Percentiles rank a stretch among this genome's conserved stretches.
phyloP scores from a whole-genome alignment of 2,797 vertebrate genomes.

The Syngnathus rostellatus region DNA sequence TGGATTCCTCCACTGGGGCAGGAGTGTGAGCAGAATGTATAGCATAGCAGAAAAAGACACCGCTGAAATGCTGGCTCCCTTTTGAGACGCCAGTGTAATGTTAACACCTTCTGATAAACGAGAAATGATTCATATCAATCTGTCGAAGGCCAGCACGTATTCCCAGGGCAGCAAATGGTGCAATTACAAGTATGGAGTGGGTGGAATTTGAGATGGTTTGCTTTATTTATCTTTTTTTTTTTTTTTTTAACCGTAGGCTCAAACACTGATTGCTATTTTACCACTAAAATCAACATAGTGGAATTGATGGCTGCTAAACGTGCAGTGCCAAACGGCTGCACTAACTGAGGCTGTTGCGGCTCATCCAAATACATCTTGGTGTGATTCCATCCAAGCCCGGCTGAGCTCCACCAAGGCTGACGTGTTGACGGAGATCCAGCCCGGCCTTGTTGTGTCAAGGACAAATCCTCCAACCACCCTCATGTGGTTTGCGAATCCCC shows the following conservation, averaged over 20 bases:
- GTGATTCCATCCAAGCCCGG: slow-evolving; percentile 47
- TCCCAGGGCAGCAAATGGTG: slow-evolving; percentile 36
- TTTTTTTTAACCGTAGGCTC: slow-evolving; percentile 46
- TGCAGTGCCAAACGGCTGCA: slow-evolving; percentile 35
- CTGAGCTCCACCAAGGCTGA: slow-evolving; percentile 46
- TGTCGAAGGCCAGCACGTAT: slow-evolving; percentile 56
- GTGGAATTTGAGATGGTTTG: slow-evolving; percentile 42
- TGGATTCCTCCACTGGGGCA: slow-evolving; percentile 47
- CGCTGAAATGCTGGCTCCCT: slow-evolving; percentile 37
- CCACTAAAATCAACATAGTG: slow-evolving; percentile 55
- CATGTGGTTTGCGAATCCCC: slow-evolving; percentile 18
- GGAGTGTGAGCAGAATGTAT: slow-evolving; percentile 56
- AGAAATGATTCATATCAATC: slow-evolving; percentile 57
- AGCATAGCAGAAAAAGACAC: slow-evolving; percentile 27
- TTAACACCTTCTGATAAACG: slow-evolving; percentile 41
- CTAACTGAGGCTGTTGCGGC: slow-evolving; percentile 50
- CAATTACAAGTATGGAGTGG: slow-evolving; percentile 55
- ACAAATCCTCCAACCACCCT: slow-evolving; percentile 19
- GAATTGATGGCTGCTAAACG: slow-evolving; percentile 47
- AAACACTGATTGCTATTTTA: slow-evolving; percentile 45
- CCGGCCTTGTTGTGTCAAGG: slow-evolving; percentile 40
- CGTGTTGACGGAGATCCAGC: slow-evolving; percentile 66
- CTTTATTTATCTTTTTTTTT: slow-evolving; percentile 66
- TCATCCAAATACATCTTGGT: slow-evolving; percentile 51
- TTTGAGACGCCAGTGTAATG: slow-evolving; percentile 37